Evolutionary conservation across 2,888 invertebrate genomes (phyloP), one percentile per base, ranked within the genome.

Genomic region (Stenchaetothrips biformis): DNA sequence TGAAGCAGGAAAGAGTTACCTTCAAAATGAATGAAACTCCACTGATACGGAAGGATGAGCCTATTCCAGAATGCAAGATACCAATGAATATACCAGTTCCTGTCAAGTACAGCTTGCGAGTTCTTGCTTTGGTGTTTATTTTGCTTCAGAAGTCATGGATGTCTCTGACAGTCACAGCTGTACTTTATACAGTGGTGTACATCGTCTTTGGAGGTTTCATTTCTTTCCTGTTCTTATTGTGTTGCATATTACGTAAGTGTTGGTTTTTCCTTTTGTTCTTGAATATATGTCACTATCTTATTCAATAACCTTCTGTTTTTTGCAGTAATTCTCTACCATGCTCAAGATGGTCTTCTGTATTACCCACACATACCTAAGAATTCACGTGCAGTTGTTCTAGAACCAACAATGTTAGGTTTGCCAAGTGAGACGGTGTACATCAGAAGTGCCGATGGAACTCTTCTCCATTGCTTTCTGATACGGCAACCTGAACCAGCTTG

Each of bases 301-400:
- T 74, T 25, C 25, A 25, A 25, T 53, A 13, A 53, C 21, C 7
- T 80, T 74, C 13, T 18, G 53, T 74, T 79, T 48, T 82, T 88
- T 88, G 67, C 86, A 95, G 95, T 93, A 81, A 91, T 95, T 83
- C 88, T 96, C 79, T 97, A 97, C 87, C 92, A 92, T 86, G 93
- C 93, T 80, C 95, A 97, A 87, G 97, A 96, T 87, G 89, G 92
- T 84, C 89, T 97, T 78, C 88, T 98, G 6, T 98, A 94, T 86
- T 95, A 96, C 87, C 97, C 98, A 6, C 94, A 96, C 85, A 90
- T 95, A 84, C 97, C 97, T 59, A 91, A 93, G 21, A 95, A 96
- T 87, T 95, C 97, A 0, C 90, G 97, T 83, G 90, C 94, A 78
- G 96, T 94, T 87, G 93, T 98, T 81, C 93, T 95, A 82, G 92